Evolutionary conservation across 2,888 invertebrate genomes (phyloP), one percentile per base, ranked within the genome.

Genomic region (Dolomedes plantarius): DNA sequence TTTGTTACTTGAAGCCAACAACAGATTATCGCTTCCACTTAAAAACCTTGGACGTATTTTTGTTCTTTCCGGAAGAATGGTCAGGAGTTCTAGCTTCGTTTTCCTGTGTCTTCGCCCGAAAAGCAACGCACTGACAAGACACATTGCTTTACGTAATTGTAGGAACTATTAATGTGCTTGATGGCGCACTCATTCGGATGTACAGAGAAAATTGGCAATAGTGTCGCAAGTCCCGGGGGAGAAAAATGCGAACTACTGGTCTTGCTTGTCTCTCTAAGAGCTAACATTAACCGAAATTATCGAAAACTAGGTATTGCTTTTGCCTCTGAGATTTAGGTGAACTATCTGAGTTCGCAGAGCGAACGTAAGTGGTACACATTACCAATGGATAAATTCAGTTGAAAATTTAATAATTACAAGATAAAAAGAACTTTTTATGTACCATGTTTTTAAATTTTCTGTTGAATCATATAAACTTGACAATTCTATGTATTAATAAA

Each of bases 11-110:
- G 36, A 67, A 32, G 67, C 67, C 36, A 32, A 36, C 67, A 67
- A 67, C 32, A n/a, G 67, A 67, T 67, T 67, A 67, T 31, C 31
- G 73, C 50, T 79, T 75, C 74, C 39, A 69, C 56, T 41, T 69
- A 64, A 81, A 68, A 81, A 68, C 82, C 76, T 76, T 82, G 82
- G 82, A 71, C 65, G 46, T 76, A 76, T 82, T 80, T 76, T 76
- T 28, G 75, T 71, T 65, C 76, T 82, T 71, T 82, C 76, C 82
- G 82, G 82, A 71, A 76, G 75, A 71, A 39, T 75, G 76, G 76
- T 46, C 81, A 82, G 71, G 71, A 65, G 82, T 82, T 71, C 71
- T 28, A 32, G 7, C 32, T 32, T n/a, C n/a, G 67, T 36, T 64
- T 76, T 82, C 71, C 76, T 71, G 68, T 81, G 68, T 69, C 79